Conservation (phyloP, 2,113 vertebrate genomes). For the mouse (Mus musculus) region DNA sequence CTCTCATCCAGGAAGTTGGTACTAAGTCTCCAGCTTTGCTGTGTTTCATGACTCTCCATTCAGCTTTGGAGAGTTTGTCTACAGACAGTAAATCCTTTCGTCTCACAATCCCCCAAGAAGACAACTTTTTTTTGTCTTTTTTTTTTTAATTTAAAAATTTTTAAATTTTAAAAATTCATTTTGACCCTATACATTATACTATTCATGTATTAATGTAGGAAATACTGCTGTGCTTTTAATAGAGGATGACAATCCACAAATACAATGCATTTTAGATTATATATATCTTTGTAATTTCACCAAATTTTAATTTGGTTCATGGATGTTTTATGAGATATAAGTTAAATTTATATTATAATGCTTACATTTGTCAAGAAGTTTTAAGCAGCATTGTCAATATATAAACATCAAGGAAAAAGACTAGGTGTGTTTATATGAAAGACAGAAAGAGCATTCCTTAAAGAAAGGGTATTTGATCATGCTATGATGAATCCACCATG, state of each 20-base stretch:
- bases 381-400: background rate
- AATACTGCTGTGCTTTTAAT: background rate
- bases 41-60: background rate
- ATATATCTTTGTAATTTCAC: background rate
- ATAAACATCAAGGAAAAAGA: background rate
- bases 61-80: background rate
- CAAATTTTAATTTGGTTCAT: background rate
- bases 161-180: background rate
- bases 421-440: background rate
- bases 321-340: background rate
- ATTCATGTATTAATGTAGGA: background rate
- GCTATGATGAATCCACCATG: background rate
- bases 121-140: too few relatives aligned
- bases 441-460: background rate
- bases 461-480: background rate
- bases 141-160: background rate
- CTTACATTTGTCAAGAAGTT: background rate
- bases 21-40: background rate
- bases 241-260: background rate
- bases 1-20: background rate
- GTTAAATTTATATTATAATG: background rate
- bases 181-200: background rate
- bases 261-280: background rate
- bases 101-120: background rate
- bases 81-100: background rate